These are phyloP conservation scores for Phalacrocorax carbo DNA, from an alignment of 2,113 vertebrate species.

Conservation along the genomic window DNA sequence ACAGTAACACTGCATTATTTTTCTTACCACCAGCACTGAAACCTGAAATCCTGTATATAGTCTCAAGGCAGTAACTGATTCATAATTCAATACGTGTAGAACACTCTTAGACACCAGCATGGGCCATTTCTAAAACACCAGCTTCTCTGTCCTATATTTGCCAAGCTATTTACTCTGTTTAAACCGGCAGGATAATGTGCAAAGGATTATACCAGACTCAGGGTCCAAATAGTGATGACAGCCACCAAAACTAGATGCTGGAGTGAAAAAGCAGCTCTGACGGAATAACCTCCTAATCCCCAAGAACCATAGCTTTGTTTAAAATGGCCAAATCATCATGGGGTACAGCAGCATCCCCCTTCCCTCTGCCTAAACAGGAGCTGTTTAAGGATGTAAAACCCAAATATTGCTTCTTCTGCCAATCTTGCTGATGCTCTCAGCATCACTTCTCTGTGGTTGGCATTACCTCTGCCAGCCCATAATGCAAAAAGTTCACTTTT, in stretches of 20 bases:
- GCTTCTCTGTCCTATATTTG: neutral
- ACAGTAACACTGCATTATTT: neutral
- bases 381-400: neutral
- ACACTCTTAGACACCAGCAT: neutral
- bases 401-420: neutral
- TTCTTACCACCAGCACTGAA: neutral
- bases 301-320: neutral
- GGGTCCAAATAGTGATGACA: neutral
- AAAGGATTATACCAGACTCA: neutral
- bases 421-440: neutral
- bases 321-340: neutral
- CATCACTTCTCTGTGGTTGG: fast-evolving
- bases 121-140: neutral
- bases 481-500: slow-evolving; percentile 13
- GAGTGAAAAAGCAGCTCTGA: neutral
- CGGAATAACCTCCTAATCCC: neutral
- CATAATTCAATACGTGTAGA: neutral
- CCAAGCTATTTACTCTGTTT: neutral
- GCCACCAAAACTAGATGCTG: neutral
- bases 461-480: slow-evolving; percentile 2
- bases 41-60: neutral
- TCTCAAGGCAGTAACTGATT: neutral
- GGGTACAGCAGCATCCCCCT: neutral
- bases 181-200: neutral
- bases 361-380: neutral